Evolutionary conservation across 2,888 invertebrate species (phyloP).

Genomic region (Lasioglossum vierecki): DNA sequence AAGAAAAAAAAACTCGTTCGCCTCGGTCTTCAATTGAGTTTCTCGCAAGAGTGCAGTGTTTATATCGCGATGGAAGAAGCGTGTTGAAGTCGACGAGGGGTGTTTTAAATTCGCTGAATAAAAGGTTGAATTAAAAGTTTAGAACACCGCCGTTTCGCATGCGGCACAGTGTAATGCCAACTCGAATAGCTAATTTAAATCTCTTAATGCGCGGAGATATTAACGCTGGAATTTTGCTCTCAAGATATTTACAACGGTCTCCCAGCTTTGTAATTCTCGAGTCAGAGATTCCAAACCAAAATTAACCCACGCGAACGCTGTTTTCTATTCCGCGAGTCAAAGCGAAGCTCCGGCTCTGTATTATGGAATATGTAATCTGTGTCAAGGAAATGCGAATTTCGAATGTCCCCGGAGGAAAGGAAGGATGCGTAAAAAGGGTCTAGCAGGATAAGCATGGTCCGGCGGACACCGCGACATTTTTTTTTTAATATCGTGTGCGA

Average conservation of each 20-base stretch:
- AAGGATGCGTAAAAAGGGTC: no score
- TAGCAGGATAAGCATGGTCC: no score
- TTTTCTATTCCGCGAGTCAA: not conserved
- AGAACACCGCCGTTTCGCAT: not conserved
- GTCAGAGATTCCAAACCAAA: not conserved
- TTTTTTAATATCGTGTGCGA: no score
- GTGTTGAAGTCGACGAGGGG: not conserved
- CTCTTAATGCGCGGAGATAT: not conserved
- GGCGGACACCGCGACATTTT: no score
- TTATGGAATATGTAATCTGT: no score
- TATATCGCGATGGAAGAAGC: not conserved
- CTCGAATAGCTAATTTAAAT: not conserved
- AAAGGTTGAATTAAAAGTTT: not conserved
- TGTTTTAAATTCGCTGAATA: not conserved
- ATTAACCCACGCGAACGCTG: not conserved
- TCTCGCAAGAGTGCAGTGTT: not conserved
- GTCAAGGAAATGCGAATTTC: no score
- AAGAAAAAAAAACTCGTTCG: not conserved
- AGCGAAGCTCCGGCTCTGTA: not conserved
- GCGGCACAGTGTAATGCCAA: not conserved
- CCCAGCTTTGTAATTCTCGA: not conserved
- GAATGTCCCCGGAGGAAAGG: no score
- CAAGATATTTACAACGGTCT: not conserved
- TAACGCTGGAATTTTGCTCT: not conserved
- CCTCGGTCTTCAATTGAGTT: not conserved